Percentiles rank a stretch among this genome's conserved stretches.
phyloP scores from a whole-genome alignment of 2,888 invertebrate species.

The Agriotes lineatus region DNA sequence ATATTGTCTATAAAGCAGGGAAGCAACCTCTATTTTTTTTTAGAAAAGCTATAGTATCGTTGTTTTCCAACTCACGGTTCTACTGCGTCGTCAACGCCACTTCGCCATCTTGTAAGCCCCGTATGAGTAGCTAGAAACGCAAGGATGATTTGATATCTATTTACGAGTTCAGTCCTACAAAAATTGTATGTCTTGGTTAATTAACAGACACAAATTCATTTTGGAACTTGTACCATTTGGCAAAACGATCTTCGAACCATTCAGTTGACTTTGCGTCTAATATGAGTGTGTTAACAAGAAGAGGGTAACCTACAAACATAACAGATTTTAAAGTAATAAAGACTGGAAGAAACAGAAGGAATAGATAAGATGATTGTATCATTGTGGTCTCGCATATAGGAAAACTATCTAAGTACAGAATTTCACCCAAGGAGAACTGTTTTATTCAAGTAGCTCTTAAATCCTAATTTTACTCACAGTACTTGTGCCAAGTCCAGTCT shows the following conservation, averaged over 20 bases:
- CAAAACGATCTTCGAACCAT: slow-evolving; percentile 56
- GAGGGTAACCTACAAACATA: slow-evolving; percentile 33
- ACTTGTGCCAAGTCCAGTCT: slow-evolving; percentile 25
- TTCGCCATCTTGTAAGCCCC: slow-evolving; percentile 88
- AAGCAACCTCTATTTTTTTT: no score
- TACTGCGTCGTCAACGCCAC: slow-evolving; percentile 18
- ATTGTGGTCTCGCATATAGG: no score
- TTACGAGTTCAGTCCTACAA: slow-evolving; percentile 80
- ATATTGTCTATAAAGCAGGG: no score
- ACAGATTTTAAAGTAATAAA: no score
- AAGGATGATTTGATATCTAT: slow-evolving; percentile 81
- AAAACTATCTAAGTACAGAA: no score
- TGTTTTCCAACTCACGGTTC: slow-evolving; percentile 21
- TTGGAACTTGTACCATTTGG: no score
- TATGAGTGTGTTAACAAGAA: slow-evolving; percentile 52
- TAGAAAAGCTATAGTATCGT: background rate
- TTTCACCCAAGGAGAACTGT: no score
- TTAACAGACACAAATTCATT: no score
- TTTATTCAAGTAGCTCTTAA: no score
- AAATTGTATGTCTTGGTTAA: slow-evolving; percentile 13
- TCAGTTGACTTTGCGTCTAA: slow-evolving; percentile 58
- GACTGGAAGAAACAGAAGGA: no score
- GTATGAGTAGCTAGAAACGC: slow-evolving; percentile 91
- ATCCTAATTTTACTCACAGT: no score
- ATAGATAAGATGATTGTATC: no score